Base-by-base conservation (phyloP, 2,888 invertebrate genomes). In the Geotrupes spiniger region DNA sequence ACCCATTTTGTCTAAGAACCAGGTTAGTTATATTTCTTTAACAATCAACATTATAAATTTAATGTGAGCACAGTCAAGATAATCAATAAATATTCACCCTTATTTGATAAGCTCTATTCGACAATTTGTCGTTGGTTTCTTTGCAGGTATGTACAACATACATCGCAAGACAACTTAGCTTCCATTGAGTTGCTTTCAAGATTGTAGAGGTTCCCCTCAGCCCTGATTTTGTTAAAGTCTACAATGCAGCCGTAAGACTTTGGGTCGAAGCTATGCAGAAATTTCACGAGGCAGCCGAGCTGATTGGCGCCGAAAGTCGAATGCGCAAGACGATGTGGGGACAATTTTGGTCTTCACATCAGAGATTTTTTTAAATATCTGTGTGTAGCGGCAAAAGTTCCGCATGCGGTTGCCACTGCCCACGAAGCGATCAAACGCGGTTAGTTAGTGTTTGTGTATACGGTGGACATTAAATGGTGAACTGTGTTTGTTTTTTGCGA, bases 291-390 rank as follows among this genome's bases (percentile, higher is more conserved):
- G 93, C 96, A 0, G 92, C 93, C 0, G 94, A 95, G 68, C 76
- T 96, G 44, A 90, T 96, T 57, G 92, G 93, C 71, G 94, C 94
- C 0, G 95, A 96, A 71, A 91, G 90, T 59, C 83, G 92, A 51
- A 91, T 93, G 89, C 87, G 88, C 71, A 98, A 97, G 75, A 93
- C 93, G 4, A 95, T 99, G 90, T 99, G 99, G 99, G 96, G 96
- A 0, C 99, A 99, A 76, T 99, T 99, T 77, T 99, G 99, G 99
- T 95, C 96, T 0, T 89, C 96, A 29, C 99, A 99, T 79, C 99
- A 99, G 74, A 79, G 62, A n/a, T n/a, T 73, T 73, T 49, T 99
- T 99, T 78, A 99, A 99, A 72, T 99, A 99, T 72, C 81, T 99
- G 8, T 99, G 99, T 72, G 98, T 99, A 62, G 98, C 97, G 0